phyloP scores from a whole-genome alignment of 2,113 vertebrate genomes.

The Synchiropus splendidus region DNA sequence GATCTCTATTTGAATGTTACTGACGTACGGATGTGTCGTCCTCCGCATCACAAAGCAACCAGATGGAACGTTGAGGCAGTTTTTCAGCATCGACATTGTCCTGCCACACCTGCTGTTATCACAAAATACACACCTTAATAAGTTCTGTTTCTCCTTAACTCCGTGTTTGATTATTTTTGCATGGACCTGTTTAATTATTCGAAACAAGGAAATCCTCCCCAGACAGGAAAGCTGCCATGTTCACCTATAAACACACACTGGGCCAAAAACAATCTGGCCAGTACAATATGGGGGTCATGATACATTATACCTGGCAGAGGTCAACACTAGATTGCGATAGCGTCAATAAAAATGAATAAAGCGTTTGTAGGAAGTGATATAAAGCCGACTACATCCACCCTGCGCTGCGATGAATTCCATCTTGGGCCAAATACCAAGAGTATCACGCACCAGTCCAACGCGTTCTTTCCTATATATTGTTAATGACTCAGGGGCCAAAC shows the following conservation, averaged over 20 bases:
- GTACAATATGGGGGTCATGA: constrained; percentile 12
- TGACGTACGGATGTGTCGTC: too few relatives aligned
- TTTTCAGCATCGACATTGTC: too few relatives aligned
- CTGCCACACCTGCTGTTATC: too few relatives aligned
- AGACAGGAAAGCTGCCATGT: constrained; percentile 62
- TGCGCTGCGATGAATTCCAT: constrained; percentile 17
- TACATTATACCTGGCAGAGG: constrained; percentile 18
- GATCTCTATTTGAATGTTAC: too few relatives aligned
- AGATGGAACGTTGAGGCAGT: too few relatives aligned
- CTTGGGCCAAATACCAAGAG: constrained; percentile 15
- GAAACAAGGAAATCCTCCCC: constrained; percentile 67
- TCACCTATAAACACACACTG: constrained; percentile 46
- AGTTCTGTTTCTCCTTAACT: background rate
- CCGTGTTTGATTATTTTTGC: constrained; percentile 34
- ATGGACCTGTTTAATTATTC: constrained; percentile 27
- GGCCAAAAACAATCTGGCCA: constrained; percentile 53
- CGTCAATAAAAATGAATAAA: constrained; percentile 17
- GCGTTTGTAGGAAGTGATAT: constrained; percentile 14
- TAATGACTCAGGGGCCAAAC: constrained; percentile 43
- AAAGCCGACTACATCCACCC: constrained; percentile 24
- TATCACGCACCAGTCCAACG: constrained; percentile 36
- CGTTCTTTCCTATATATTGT: constrained; percentile 50
- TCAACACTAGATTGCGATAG: constrained; percentile 32
- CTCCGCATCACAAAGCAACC: too few relatives aligned
- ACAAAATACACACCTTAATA: too few relatives aligned